Evolutionary conservation across 2,113 vertebrate genomes (phyloP), one percentile per base, ranked within the genome.

Genomic region (Paratilapia polleni): DNA sequence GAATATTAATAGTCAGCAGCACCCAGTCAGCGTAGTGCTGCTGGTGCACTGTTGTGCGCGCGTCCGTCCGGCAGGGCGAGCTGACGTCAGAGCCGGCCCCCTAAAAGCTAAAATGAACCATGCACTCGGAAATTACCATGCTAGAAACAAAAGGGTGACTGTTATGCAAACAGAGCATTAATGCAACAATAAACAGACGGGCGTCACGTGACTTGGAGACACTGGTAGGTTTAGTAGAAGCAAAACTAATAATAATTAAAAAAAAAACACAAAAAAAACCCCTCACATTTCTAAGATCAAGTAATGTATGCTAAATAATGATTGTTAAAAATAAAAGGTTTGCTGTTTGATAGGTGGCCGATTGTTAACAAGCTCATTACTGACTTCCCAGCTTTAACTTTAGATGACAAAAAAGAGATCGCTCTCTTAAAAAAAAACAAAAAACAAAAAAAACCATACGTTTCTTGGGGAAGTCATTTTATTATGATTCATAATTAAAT

Each of bases 31-130:
- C 60, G 57, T 47, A 13, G 77, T 52, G 34, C 84, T 74, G 64
- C 82, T 68, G 81, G 82, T 89, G 88, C 84, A 78, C 83, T 60
- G 24, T 7, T 22, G 75, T 61, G 83, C 76, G 83, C 36, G 77
- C 28, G 66, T 70, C 66, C 87, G 87, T 86, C 68, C 91, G 80
- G 88, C 54, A 52, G 73, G 75, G 70, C 87, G 83, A 57, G 74
- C 68, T 94, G 92, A 95, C 94, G 94, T 95, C 95, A 95, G 22
- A 84, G 60, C 66, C 76, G 77, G 75, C 61, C 84, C 85, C 54
- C 70, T 70, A 78, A 87, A 89, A 87, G 89, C 89, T 59, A 58
- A 81, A 86, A 63, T 52, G 85, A 85, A 80, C 66, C 57, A 76
- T 77, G 63, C 83, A n/a, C 68, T 36, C 11, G 15, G 76, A 24